A percentile compares a stretch with the other conserved stretches of the same genome.
phyloP scores from a whole-genome alignment of 2,888 invertebrate species.

The Nineta flava region DNA sequence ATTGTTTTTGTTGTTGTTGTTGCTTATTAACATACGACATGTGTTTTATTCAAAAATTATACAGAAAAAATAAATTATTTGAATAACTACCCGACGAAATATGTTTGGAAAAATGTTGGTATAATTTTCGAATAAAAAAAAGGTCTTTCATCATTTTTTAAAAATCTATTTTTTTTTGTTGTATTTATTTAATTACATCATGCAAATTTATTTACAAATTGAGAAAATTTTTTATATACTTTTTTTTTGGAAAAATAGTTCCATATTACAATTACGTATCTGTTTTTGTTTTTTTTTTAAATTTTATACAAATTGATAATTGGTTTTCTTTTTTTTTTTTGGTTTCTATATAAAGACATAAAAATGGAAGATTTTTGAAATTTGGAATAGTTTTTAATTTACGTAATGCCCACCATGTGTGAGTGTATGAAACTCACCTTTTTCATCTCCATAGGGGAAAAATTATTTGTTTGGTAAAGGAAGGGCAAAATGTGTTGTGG shows the following conservation, averaged over 20 bases:
- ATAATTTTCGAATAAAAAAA: neutral
- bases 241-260: conserved; percentile 2
- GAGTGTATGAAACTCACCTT: too few relatives aligned
- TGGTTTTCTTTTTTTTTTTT: conserved; percentile 10
- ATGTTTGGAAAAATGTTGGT: neutral
- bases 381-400: neutral
- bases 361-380: conserved; percentile 3
- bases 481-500: too few relatives aligned
- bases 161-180: neutral
- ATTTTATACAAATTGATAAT: conserved; percentile 10
- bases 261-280: conserved; percentile 2
- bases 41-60: neutral
- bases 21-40: neutral
- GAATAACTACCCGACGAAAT: too few relatives aligned
- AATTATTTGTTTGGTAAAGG: too few relatives aligned
- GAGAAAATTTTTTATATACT: neutral
- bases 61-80: neutral
- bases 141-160: too few relatives aligned
- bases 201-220: neutral
- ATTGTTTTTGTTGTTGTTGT: neutral
- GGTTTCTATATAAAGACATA: conserved; percentile 8
- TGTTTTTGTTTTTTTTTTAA: conserved; percentile 6
- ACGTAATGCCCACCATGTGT: neutral
- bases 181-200: neutral
- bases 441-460: too few relatives aligned